These are phyloP conservation scores for Gobio gobio DNA, from an alignment of 2,113 vertebrate genomes.

Conservation along the genomic window DNA sequence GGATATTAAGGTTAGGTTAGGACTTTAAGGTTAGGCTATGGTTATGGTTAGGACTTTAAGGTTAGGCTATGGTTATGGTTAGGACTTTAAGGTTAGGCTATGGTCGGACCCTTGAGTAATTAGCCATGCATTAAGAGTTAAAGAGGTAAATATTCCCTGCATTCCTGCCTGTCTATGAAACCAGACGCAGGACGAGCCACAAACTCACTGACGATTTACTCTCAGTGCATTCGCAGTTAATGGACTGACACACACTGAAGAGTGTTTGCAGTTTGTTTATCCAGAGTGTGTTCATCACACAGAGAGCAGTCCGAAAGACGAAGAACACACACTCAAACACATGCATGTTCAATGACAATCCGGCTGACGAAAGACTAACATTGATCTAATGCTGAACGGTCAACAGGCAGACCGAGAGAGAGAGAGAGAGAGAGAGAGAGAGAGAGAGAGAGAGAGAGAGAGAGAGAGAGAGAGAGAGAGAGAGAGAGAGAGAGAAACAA, in stretches of 20 bases:
- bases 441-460: conserved; percentile 6
- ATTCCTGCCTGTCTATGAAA: neutral
- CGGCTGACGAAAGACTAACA: neutral
- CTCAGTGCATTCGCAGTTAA: neutral
- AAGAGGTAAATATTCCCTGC: neutral
- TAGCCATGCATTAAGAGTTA: neutral
- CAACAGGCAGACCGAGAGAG: neutral
- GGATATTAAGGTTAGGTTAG: too few species aligned
- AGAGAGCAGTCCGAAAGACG: too few species aligned
- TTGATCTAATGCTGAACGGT: neutral
- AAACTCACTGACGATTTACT: neutral
- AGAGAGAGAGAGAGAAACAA: neutral
- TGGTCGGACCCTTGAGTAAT: neutral
- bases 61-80: too few species aligned
- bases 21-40: too few species aligned
- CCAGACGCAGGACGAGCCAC: neutral
- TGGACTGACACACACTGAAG: neutral
- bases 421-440: neutral
- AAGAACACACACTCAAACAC: neutral
- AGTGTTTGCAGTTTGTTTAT: neutral
- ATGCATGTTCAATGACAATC: neutral
- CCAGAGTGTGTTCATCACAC: neutral
- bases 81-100: too few species aligned
- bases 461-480: neutral
- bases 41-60: too few species aligned